Conservation (phyloP, 2,888 invertebrate genomes). For the Physocephala rufipes region DNA sequence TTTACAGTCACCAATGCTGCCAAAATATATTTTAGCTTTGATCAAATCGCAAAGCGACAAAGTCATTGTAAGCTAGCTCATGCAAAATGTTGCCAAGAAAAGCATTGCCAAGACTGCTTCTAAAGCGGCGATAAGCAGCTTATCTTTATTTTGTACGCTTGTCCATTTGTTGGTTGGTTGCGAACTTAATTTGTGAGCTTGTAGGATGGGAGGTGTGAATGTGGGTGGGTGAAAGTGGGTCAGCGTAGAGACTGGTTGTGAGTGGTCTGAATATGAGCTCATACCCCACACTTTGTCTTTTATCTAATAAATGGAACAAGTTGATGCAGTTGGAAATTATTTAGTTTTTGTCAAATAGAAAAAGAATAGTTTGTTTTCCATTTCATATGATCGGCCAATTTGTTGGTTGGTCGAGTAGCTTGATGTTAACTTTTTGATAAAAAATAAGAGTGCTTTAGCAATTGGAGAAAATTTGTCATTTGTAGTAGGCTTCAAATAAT, state of each 20-base stretch:
- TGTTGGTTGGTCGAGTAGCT: not conserved
- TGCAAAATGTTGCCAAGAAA: not conserved
- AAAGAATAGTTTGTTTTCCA: no score
- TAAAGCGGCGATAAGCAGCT: slow-evolving; percentile 42
- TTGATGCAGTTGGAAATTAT: not conserved
- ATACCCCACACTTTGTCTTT: no score
- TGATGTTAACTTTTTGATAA: no score
- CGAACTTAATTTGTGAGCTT: not conserved
- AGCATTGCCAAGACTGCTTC: slow-evolving; percentile 31
- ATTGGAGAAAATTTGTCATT: no score
- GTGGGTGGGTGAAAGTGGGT: not conserved
- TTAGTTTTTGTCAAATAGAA: not conserved
- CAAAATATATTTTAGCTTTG: slow-evolving; percentile 3
- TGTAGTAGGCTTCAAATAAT: no score
- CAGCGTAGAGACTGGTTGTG: no score
- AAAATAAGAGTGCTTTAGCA: no score
- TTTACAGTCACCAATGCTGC: not conserved
- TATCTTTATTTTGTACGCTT: slow-evolving; percentile 37
- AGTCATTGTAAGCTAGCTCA: not conserved
- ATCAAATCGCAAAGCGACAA: not conserved
- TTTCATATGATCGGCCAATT: no score
- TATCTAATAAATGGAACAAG: not conserved
- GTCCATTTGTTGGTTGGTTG: slow-evolving; percentile 3
- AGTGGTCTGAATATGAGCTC: no score
- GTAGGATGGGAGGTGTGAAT: not conserved